phyloP scores from a whole-genome alignment of 2,113 vertebrate species.

The Grus americana region DNA sequence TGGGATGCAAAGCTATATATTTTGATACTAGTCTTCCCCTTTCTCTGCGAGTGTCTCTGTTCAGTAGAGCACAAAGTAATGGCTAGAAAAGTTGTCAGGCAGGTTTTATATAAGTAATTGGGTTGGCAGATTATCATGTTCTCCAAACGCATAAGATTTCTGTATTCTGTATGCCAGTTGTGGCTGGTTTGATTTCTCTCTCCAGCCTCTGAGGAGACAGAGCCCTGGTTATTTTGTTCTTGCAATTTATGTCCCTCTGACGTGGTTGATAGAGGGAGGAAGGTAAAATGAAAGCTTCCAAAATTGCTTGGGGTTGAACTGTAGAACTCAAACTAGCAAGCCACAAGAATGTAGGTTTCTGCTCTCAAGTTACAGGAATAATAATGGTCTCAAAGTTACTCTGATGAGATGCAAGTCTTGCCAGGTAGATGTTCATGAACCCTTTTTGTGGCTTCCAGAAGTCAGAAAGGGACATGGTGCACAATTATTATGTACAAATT shows the following conservation, averaged over 20 bases:
- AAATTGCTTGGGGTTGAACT: neutral
- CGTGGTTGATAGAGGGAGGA: neutral
- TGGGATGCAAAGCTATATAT: neutral
- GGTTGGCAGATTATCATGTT: neutral
- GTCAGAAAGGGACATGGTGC: neutral
- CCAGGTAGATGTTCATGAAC: neutral
- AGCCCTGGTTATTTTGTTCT: neutral
- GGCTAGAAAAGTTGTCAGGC: neutral
- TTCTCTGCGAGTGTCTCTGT: neutral
- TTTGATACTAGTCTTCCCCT: neutral
- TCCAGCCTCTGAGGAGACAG: neutral
- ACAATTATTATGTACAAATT: neutral
- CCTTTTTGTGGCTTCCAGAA: neutral
- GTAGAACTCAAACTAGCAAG: neutral
- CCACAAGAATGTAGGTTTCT: neutral
- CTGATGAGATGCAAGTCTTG: neutral
- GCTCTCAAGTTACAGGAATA: neutral
- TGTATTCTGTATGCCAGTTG: neutral
- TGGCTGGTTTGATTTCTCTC: neutral
- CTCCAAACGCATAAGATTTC: neutral
- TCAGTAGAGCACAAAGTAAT: neutral
- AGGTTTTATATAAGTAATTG: neutral
- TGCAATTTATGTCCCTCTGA: neutral
- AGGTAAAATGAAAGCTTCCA: neutral
- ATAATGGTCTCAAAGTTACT: neutral